Conservation (phyloP, 2,113 vertebrate species). For the Gorsachius goisagi region DNA sequence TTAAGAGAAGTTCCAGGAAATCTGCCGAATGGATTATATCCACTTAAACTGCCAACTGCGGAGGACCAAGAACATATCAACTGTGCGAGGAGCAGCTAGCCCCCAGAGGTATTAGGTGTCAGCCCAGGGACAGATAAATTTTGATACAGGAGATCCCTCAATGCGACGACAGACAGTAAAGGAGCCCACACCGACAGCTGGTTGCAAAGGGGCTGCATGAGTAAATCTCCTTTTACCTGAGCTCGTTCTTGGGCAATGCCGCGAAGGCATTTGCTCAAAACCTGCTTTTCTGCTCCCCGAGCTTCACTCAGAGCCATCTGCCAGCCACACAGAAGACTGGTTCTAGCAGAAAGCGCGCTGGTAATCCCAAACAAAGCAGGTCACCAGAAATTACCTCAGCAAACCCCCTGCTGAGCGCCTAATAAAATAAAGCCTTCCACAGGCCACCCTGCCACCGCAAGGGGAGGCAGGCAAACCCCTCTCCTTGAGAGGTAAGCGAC, state of each 20-base stretch:
- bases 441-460: not conserved
- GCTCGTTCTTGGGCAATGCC: fast-evolving
- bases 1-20: constrained; percentile 32
- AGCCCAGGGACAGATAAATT: not conserved
- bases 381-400: not conserved
- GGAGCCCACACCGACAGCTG: not conserved
- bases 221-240: not conserved
- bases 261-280: not conserved
- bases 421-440: not conserved
- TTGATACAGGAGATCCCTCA: not conserved
- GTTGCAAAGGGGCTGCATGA: not conserved
- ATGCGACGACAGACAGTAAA: not conserved
- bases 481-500: not conserved
- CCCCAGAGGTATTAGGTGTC: not conserved
- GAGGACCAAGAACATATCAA: not conserved
- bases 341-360: not conserved
- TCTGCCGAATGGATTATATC: constrained; percentile 17
- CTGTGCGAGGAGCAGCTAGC: not conserved
- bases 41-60: not conserved
- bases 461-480: not conserved
- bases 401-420: not conserved
- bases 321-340: not conserved
- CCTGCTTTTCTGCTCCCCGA: not conserved
- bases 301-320: not conserved
- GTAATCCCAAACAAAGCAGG: not conserved